Evolutionary conservation across 2,797 vertebrate species (phyloP).

Genomic region (Gallirallus australis): DNA sequence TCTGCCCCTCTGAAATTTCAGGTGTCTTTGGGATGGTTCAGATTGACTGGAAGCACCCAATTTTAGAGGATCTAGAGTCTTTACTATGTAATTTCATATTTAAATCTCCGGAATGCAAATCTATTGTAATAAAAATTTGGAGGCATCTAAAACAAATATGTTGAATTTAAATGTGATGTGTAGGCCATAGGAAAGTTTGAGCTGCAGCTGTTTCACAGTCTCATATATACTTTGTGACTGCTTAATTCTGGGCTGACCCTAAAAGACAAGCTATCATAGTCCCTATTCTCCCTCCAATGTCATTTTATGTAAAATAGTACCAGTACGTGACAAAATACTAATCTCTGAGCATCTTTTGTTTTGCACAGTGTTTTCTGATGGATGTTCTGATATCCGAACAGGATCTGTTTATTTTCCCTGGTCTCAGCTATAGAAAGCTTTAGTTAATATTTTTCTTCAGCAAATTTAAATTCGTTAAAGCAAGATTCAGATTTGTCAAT

Average conservation of each 20-base stretch:
- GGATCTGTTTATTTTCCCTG: background rate
- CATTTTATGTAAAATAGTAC: background rate
- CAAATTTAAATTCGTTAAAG: background rate
- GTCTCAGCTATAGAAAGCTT: background rate
- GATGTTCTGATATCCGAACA: background rate
- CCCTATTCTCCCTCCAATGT: background rate
- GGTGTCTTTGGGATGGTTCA: fast-evolving
- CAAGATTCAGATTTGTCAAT: background rate
- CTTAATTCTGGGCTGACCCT: background rate
- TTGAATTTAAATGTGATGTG: background rate
- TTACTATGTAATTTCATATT: background rate
- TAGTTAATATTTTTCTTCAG: background rate
- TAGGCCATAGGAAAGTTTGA: fast-evolving
- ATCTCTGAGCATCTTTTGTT: background rate
- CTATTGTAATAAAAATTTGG: background rate
- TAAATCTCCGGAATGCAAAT: background rate
- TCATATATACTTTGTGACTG: background rate
- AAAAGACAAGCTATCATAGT: fast-evolving
- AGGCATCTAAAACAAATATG: background rate
- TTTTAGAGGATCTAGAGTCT: background rate
- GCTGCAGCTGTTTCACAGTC: background rate
- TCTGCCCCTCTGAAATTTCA: background rate
- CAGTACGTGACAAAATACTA: background rate
- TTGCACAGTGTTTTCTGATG: background rate
- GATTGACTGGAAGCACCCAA: background rate